Base-by-base conservation (phyloP, 2,888 invertebrate genomes). In the Anthoptus insignis region DNA sequence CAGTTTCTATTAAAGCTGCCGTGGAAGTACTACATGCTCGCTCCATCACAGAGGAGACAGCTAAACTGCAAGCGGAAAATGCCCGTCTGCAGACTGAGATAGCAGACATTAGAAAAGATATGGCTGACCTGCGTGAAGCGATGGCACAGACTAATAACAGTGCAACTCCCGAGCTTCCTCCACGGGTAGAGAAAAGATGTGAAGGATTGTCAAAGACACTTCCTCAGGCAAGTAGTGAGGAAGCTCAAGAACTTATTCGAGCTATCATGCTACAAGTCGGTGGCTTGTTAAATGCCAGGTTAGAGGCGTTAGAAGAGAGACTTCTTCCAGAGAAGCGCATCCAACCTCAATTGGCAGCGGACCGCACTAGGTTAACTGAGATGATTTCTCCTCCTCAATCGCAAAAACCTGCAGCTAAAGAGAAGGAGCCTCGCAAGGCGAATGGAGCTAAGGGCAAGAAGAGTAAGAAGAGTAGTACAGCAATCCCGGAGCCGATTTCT, bases 251-350 rank as follows among this genome's bases (percentile, higher is more conserved):
- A 11, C 11, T 32, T 32, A 32, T 32, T 1, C 42, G 42, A 7
- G 5, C 16, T 19, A 42, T 42, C 6, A 42, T 66, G 59, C 22
- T 50, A 3, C 63, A 63, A 19, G 39, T 59, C 0, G 63, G 63
- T 3, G 34, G 19, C 3, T 54, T 67, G 59, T n/a, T 67, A 0
- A 59, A 56, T n/a, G 61, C 61, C 0, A 21, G 58, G 0, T 19
- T 66, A 11, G 66, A 61, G 21, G 61, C 64, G 2, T 2, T 64
- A 0, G 56, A 67, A 11, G 37, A 49, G 4, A 45, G 66, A 7
- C 59, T 67, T 16, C 22, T 56, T 1, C 59, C 63, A 3, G 56
- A 64, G n/a, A 54, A n/a, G 2, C 64, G 54, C 8, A 1, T 24
- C 0, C 52, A 47, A 7, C 64, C 59, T 8, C 59, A 58, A 0